Evolutionary conservation across 92 coral and sea anemone species (phyloP).

Genomic region (Muricea muricata): DNA sequence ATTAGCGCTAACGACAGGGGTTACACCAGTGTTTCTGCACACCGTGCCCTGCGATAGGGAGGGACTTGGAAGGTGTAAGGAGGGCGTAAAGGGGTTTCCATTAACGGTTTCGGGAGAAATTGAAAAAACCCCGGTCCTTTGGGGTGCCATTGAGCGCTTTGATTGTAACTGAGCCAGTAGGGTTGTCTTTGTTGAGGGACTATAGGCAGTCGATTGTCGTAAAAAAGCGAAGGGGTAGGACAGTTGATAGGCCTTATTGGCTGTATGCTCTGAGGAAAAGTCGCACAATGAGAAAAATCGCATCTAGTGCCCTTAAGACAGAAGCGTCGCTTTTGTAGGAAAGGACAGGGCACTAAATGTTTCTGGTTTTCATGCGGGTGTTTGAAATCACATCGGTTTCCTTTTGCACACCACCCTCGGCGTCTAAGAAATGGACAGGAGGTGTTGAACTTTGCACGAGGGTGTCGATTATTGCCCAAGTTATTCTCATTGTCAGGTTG

Average conservation of each 20-base stretch:
- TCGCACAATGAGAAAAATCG: slow-evolving; percentile 11
- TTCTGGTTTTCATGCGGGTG: slow-evolving; percentile 32
- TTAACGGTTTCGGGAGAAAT: neutral
- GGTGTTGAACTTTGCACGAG: neutral
- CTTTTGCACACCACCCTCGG: slow-evolving; percentile 45
- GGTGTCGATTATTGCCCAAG: neutral
- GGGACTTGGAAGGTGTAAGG: neutral
- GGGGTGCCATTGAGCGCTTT: too few species aligned
- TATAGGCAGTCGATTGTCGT: neutral
- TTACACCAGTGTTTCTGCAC: too few species aligned
- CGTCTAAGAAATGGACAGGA: slow-evolving; percentile 40
- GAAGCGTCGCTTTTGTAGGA: slow-evolving; percentile 35
- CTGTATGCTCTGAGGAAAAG: neutral
- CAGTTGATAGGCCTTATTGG: neutral
- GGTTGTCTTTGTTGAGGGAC: neutral
- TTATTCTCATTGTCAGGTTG: neutral
- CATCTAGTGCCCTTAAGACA: slow-evolving; percentile 34
- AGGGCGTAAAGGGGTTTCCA: neutral
- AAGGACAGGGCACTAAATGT: slow-evolving; percentile 31
- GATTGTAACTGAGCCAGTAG: too few species aligned
- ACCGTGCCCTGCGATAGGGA: neutral
- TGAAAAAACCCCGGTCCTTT: neutral
- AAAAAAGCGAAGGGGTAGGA: neutral
- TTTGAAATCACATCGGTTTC: slow-evolving; percentile 32
- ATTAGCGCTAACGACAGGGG: neutral